Percentiles rank a stretch among this genome's conserved stretches.
Evolutionary conservation across 2,888 invertebrate genomes (phyloP).

Genomic region (Diogma glabrata): DNA sequence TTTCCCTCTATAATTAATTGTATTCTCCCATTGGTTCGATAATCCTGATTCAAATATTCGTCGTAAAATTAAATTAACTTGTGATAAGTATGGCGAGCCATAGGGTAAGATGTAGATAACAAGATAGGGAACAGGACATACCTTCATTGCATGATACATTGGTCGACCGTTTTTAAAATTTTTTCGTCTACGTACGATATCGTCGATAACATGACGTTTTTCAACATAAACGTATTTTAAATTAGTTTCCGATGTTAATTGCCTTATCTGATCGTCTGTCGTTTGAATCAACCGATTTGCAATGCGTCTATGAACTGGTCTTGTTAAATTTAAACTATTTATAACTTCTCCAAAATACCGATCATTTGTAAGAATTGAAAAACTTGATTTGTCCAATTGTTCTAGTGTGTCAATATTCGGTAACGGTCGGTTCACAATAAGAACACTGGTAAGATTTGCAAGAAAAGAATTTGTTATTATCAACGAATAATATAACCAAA

Average conservation of each 20-base stretch:
- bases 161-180: constrained; percentile 35
- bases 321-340: constrained; percentile 32
- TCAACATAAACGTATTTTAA: constrained; percentile 40
- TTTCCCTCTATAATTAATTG: constrained; percentile 25
- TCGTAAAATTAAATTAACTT: constrained; percentile 38
- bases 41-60: constrained; percentile 42
- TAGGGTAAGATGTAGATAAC: constrained; percentile 45
- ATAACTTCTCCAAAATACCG: constrained; percentile 34
- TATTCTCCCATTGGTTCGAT: constrained; percentile 32
- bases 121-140: constrained; percentile 44
- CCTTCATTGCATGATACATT: constrained; percentile 38
- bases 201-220: constrained; percentile 36
- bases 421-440: constrained; percentile 28
- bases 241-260: constrained; percentile 34
- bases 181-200: constrained; percentile 24
- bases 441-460: constrained; percentile 32
- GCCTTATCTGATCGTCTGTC: too few relatives aligned
- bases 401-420: constrained; percentile 29
- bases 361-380: constrained; percentile 32
- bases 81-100: constrained; percentile 44
- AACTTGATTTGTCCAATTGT: constrained; percentile 26
- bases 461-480: constrained; percentile 31
- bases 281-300: constrained; percentile 33
- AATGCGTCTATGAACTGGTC: constrained; percentile 26
- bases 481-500: constrained; percentile 31